phyloP scores from a whole-genome alignment of 2,888 invertebrate genomes.

The Neria commutata region DNA sequence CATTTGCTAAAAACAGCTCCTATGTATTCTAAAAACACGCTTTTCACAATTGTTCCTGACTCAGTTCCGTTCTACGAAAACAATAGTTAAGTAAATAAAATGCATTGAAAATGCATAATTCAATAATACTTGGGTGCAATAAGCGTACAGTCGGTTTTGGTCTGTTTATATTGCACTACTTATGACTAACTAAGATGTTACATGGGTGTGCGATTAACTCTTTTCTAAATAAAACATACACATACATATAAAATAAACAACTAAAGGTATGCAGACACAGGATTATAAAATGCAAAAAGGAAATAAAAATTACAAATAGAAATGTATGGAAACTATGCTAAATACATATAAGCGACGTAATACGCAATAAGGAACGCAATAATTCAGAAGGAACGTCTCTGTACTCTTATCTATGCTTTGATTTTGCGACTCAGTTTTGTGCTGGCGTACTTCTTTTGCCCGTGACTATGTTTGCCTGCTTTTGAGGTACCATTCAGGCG shows the following conservation, averaged over 20 bases:
- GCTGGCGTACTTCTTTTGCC: conserved; percentile 48
- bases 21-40: no score
- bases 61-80: no score
- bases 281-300: neutral
- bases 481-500: conserved; percentile 41
- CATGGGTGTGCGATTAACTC: no score
- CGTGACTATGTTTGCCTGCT: conserved; percentile 42
- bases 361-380: conserved; percentile 1
- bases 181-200: no score
- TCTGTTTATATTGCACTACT: no score
- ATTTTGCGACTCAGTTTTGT: conserved; percentile 60
- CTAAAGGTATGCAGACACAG: neutral
- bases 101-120: no score
- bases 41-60: no score
- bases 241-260: neutral
- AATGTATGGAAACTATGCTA: neutral
- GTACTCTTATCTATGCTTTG: conserved; percentile 49
- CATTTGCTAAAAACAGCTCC: neutral
- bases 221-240: conserved; percentile 1
- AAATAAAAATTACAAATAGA: neutral
- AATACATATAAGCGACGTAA: neutral
- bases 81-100: no score
- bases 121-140: no score
- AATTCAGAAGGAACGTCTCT: neutral
- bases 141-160: no score